phyloP scores from a whole-genome alignment of 2,113 vertebrate genomes.

The Chinchilla lanigera region DNA sequence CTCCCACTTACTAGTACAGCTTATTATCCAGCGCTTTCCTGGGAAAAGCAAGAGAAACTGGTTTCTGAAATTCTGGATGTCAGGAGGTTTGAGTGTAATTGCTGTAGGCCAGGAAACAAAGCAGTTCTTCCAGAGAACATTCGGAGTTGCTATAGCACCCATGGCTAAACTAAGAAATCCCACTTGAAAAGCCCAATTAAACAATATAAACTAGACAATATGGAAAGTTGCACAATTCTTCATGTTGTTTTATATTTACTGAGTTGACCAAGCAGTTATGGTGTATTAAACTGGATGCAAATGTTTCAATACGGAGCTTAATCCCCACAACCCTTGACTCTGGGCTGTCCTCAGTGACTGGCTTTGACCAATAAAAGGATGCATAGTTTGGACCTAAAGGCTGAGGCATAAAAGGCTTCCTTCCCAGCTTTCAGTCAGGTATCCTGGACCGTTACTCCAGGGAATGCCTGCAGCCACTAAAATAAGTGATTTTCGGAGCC shows the following conservation, averaged over 20 bases:
- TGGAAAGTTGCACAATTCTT: not conserved
- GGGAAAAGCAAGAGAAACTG: not conserved
- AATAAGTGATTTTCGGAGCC: not conserved
- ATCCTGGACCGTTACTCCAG: not conserved
- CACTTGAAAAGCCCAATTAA: not conserved
- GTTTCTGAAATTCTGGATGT: not conserved
- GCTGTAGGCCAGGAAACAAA: not conserved
- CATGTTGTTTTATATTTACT: not conserved
- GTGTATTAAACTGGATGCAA: not conserved
- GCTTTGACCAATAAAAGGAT: not conserved
- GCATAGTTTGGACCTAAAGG: not conserved
- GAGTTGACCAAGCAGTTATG: not conserved
- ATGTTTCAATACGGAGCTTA: not conserved
- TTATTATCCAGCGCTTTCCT: not conserved
- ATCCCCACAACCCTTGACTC: not conserved
- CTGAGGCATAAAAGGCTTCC: not conserved
- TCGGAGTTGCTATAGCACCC: not conserved
- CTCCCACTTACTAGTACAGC: not conserved
- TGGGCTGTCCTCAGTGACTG: not conserved
- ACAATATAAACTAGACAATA: not conserved
- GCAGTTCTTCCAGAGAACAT: not conserved
- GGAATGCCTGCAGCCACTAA: not conserved
- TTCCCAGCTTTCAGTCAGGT: not conserved
- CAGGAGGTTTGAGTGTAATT: not conserved
- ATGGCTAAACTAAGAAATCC: not conserved